Percentiles rank a stretch among this genome's conserved stretches.
phyloP scores from a whole-genome alignment of 2,888 invertebrate genomes.

The Epinotia brunnichana region DNA sequence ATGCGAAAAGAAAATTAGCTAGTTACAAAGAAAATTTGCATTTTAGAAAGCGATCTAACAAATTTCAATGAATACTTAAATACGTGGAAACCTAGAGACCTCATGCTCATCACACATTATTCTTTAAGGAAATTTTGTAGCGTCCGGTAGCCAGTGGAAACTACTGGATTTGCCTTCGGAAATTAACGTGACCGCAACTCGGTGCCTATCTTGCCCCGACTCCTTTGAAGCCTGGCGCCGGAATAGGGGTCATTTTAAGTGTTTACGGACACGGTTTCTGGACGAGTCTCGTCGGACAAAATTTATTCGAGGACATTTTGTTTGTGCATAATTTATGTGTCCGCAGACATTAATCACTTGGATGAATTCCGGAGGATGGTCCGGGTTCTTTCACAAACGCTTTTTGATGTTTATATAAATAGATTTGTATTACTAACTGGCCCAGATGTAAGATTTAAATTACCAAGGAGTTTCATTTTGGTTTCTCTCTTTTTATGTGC shows the following conservation, averaged over 20 bases:
- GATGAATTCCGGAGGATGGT: slow-evolving; percentile 32
- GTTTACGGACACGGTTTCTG: slow-evolving; percentile 51
- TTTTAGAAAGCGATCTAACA: no score
- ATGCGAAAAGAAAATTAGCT: no score
- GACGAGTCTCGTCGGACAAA: slow-evolving; percentile 47
- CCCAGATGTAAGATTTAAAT: background rate
- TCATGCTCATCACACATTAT: no score
- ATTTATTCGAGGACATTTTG: slow-evolving; percentile 51
- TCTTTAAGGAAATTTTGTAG: slow-evolving; percentile 29
- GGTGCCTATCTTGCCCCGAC: slow-evolving; percentile 48
- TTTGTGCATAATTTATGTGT: slow-evolving; percentile 45
- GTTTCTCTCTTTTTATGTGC: no score
- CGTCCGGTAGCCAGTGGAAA: slow-evolving; percentile 20
- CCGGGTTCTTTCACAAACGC: background rate
- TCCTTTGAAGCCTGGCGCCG: slow-evolving; percentile 59
- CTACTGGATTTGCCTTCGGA: slow-evolving; percentile 47
- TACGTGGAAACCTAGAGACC: no score
- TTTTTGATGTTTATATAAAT: background rate
- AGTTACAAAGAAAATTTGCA: no score
- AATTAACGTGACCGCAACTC: slow-evolving; percentile 54
- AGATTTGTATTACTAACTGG: background rate
- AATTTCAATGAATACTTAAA: no score
- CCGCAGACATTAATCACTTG: slow-evolving; percentile 39
- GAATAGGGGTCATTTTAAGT: slow-evolving; percentile 38
- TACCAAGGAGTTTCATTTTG: no score